phyloP scores from a whole-genome alignment of 2,113 vertebrate species.

The Pachypanchax playfairii region DNA sequence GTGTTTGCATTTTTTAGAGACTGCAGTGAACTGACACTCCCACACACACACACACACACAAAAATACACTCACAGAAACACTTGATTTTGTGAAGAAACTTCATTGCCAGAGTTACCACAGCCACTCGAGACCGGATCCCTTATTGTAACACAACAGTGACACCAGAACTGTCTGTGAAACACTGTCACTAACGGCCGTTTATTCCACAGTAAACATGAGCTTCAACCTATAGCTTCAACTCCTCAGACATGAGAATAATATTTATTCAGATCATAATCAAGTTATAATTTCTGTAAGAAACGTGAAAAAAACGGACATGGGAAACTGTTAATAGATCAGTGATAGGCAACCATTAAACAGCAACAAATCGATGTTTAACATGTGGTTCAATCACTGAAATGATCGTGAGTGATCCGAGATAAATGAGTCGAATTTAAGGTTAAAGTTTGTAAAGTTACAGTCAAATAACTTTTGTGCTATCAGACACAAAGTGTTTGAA shows the following conservation, averaged over 20 bases:
- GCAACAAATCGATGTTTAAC: no score
- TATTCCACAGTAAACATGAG: neutral
- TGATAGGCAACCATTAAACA: no score
- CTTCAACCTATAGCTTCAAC: neutral
- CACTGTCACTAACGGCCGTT: neutral
- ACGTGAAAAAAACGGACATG: no score
- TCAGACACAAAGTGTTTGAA: no score
- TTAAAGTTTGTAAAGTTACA: no score
- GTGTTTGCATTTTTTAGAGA: slow-evolving; percentile 5
- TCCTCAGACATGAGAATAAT: neutral
- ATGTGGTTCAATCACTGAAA: no score
- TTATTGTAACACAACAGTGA: neutral
- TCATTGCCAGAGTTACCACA: neutral
- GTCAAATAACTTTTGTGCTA: no score
- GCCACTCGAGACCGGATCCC: neutral
- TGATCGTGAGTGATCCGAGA: no score
- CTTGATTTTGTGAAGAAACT: neutral
- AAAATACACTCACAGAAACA: neutral
- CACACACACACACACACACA: neutral
- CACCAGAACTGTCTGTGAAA: neutral
- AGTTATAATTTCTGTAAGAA: neutral
- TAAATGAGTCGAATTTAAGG: no score
- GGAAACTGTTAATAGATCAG: no score
- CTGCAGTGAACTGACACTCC: neutral
- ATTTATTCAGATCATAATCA: neutral